Percentiles rank a stretch among this genome's conserved stretches.
Conservation (phyloP, 1,140 invertebrate species). For the Vollenhovia emeryi region DNA sequence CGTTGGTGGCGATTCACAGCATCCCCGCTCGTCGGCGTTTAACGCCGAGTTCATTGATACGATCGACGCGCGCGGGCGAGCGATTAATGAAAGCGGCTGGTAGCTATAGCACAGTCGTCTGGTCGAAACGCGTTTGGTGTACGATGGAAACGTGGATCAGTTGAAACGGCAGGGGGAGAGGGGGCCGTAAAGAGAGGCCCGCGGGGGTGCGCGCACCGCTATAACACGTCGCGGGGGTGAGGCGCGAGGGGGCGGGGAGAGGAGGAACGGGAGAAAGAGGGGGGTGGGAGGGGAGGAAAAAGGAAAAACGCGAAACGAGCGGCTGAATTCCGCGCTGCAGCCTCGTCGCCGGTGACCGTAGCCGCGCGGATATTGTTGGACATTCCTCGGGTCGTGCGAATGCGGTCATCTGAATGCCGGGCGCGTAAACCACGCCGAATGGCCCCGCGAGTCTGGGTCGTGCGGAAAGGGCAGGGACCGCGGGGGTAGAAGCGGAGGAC, state of each 20-base stretch:
- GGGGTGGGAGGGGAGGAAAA: not conserved
- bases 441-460: slow-evolving; percentile 79
- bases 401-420: slow-evolving; percentile 84
- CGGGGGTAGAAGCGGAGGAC: slow-evolving; percentile 40
- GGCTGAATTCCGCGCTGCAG: slow-evolving; percentile 80
- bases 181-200: slow-evolving; percentile 29
- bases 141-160: slow-evolving; percentile 59
- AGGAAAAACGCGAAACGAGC: slow-evolving; percentile 75
- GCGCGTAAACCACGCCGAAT: slow-evolving; percentile 84
- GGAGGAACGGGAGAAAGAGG: not conserved
- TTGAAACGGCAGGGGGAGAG: no score
- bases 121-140: slow-evolving; percentile 52
- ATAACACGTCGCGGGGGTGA: slow-evolving; percentile 59
- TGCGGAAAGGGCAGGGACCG: slow-evolving; percentile 62
- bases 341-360: slow-evolving; percentile 79
- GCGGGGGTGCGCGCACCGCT: slow-evolving; percentile 25
- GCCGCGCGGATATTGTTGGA: slow-evolving; percentile 83
- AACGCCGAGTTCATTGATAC: slow-evolving; percentile 68
- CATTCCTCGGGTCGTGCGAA: slow-evolving; percentile 84
- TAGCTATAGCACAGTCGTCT: slow-evolving; percentile 29
- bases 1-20: slow-evolving; percentile 24
- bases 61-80: not conserved
- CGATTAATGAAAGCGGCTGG: slow-evolving; percentile 64
- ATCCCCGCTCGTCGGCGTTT: slow-evolving; percentile 41
- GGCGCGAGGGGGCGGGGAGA: not conserved